A percentile compares a stretch with the other conserved stretches of the same genome.
phyloP scores from a whole-genome alignment of 2,888 invertebrate genomes.

The Antitype chi region DNA sequence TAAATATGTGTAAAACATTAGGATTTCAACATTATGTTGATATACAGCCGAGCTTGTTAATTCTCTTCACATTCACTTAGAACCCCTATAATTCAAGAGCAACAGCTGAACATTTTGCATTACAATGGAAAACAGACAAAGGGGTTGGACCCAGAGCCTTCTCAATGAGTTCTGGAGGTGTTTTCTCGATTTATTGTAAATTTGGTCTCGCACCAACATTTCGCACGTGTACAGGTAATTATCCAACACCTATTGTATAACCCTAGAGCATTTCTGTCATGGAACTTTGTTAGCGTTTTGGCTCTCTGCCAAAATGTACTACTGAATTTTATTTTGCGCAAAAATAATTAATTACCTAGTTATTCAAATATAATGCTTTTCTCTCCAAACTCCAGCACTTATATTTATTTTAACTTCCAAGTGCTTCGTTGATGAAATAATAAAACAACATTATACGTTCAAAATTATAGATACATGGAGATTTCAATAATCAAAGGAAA shows the following conservation, averaged over 20 bases:
- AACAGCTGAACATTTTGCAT: constrained; percentile 40
- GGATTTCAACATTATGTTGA: constrained; percentile 4
- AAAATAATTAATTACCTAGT: constrained; percentile 47
- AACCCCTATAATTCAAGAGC: constrained; percentile 29
- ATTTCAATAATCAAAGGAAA: neutral
- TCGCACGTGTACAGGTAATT: constrained; percentile 42
- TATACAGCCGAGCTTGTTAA: constrained; percentile 16
- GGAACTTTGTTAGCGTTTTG: constrained; percentile 51
- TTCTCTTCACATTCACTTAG: constrained; percentile 14
- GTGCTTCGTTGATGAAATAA: neutral
- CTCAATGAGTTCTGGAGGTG: constrained; percentile 51
- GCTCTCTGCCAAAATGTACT: constrained; percentile 36
- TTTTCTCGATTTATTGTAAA: constrained; percentile 39
- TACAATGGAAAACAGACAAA: constrained; percentile 44
- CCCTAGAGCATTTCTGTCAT: constrained; percentile 24
- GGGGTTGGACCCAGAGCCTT: constrained; percentile 22
- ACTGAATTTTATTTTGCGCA: constrained; percentile 36
- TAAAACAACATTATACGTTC: neutral
- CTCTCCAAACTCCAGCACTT: constrained; percentile 38
- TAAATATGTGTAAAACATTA: neutral
- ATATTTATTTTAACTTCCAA: constrained; percentile 2
- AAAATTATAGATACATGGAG: neutral
- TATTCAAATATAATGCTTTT: constrained; percentile 41
- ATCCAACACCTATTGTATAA: constrained; percentile 29
- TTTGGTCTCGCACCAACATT: constrained; percentile 43